Evolutionary conservation across 2,113 vertebrate genomes (phyloP).

Genomic region (Ceyx margarethae): DNA sequence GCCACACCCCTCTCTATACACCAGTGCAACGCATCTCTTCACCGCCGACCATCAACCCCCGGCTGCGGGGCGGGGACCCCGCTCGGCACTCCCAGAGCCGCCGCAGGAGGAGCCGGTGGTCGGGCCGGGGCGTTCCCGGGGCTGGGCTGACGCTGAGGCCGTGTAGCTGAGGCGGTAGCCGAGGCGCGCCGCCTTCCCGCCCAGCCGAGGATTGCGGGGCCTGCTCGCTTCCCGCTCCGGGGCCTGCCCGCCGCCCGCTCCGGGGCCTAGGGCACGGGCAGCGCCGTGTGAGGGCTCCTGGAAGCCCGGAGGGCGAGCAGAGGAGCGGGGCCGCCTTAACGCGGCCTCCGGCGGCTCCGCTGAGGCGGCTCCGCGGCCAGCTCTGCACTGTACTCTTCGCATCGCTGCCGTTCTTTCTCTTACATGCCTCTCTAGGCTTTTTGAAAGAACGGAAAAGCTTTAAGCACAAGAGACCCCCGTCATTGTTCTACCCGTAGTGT

Average conservation of each 20-base stretch:
- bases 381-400: fast-evolving
- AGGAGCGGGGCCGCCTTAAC: too few relatives aligned
- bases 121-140: neutral
- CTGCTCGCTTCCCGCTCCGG: too few relatives aligned
- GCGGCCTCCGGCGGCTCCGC: too few relatives aligned
- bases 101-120: neutral
- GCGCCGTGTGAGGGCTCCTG: neutral
- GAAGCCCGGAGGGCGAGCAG: neutral
- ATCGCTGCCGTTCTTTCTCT: neutral
- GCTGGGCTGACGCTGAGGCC: too few relatives aligned
- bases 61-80: neutral
- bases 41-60: neutral
- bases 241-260: neutral
- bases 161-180: neutral
- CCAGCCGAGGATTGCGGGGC: too few relatives aligned
- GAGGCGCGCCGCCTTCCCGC: neutral
- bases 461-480: fast-evolving
- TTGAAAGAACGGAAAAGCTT: neutral
- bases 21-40: fast-evolving
- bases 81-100: neutral
- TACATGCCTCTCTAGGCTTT: neutral
- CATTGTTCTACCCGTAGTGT: fast-evolving
- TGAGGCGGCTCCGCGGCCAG: neutral
- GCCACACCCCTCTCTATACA: fast-evolving
- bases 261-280: neutral